These are phyloP conservation scores for Podarcis siculus DNA, from an alignment of 2,797 vertebrate genomes.

Conservation along the genomic window DNA sequence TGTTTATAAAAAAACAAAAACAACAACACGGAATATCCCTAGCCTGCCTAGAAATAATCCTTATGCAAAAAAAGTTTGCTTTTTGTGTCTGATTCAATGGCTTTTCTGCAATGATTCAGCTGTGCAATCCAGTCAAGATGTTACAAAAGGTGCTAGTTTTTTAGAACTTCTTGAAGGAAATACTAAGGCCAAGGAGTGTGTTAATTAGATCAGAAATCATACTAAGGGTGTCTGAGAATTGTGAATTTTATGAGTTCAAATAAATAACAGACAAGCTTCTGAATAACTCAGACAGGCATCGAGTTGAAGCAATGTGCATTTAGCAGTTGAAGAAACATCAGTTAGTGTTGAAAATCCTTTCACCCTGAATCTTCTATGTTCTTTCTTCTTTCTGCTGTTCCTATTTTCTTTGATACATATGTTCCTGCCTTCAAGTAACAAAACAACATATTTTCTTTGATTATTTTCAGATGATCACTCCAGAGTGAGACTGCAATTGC, in stretches of 20 bases:
- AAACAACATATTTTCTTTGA: conserved; percentile 58
- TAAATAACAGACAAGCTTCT: neutral
- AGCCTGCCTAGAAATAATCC: no score
- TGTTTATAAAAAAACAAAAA: no score
- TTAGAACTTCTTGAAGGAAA: neutral
- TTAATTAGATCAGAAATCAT: neutral
- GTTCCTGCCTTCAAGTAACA: conserved; percentile 47
- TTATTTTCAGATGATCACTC: conserved; percentile 93
- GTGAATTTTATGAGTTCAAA: neutral
- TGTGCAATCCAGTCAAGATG: neutral
- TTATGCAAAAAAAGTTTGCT: no score
- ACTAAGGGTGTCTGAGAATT: neutral
- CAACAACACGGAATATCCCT: no score
- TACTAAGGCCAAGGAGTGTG: neutral
- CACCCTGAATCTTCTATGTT: neutral
- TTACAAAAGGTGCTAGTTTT: neutral
- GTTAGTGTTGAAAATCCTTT: neutral
- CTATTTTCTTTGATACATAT: neutral
- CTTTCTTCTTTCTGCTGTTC: neutral
- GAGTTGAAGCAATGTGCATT: neutral
- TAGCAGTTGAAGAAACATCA: neutral
- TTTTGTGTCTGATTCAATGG: neutral
- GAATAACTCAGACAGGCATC: neutral
- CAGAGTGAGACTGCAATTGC: conserved; percentile 90
- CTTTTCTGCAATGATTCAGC: neutral